A percentile compares a stretch with the other conserved stretches of the same genome.
These are phyloP conservation scores for Triplophysa siluroides DNA, from an alignment of 2,113 vertebrate species.

Conservation along the genomic window DNA sequence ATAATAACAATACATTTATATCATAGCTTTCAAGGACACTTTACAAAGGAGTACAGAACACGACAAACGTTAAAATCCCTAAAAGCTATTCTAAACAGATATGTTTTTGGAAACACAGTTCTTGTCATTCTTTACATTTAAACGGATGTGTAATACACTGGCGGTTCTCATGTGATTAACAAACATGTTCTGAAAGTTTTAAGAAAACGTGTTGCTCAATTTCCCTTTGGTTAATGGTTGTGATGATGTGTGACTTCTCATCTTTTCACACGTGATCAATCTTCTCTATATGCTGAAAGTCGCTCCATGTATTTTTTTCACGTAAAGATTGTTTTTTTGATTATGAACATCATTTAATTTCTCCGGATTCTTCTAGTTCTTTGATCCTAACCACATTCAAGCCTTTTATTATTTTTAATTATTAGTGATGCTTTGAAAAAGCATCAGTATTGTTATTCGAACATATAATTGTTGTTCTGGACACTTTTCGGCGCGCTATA, in stretches of 20 bases:
- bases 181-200: not conserved
- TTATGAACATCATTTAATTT: too few relatives aligned
- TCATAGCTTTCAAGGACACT: too few relatives aligned
- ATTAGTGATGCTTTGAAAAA: too few relatives aligned
- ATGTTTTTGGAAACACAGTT: too few relatives aligned
- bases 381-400: too few relatives aligned
- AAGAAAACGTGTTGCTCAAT: conserved; percentile 35
- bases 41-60: not conserved
- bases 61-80: not conserved
- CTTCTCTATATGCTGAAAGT: not conserved
- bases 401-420: too few relatives aligned
- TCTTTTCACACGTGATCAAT: conserved; percentile 18
- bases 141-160: not conserved
- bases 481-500: too few relatives aligned
- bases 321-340: not conserved
- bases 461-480: too few relatives aligned
- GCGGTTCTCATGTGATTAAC: not conserved
- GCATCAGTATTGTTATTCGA: too few relatives aligned
- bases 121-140: not conserved
- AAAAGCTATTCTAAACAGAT: too few relatives aligned
- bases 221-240: conserved; percentile 33
- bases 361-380: too few relatives aligned
- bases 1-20: too few relatives aligned
- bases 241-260: conserved; percentile 6
- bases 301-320: not conserved